Conservation (phyloP, 2,888 invertebrate genomes). For the Parelbella ahira region DNA sequence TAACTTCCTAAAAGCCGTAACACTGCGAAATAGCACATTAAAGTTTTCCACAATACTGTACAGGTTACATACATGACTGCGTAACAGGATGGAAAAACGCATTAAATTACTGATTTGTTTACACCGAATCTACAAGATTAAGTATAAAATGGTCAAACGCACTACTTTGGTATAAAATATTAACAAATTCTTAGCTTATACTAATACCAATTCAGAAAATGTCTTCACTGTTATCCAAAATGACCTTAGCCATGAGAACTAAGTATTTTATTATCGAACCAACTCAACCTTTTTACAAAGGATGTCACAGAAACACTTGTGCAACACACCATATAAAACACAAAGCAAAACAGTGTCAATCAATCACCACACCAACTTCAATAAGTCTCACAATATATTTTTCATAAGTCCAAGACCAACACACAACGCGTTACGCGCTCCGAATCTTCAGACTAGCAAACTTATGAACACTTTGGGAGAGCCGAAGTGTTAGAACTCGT, state of each 20-base stretch:
- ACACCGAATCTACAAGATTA: no score
- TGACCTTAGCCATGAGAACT: no score
- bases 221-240: no score
- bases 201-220: no score
- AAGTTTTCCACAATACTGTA: slow-evolving; percentile 3
- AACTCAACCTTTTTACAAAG: slow-evolving; percentile 8
- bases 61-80: no score
- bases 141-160: no score
- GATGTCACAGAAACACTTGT: slow-evolving; percentile 20
- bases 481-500: slow-evolving; percentile 68
- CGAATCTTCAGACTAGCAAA: slow-evolving; percentile 73
- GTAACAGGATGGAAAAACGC: no score
- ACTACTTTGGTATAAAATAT: no score
- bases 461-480: slow-evolving; percentile 64
- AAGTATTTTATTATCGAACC: no score
- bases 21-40: slow-evolving; percentile 1
- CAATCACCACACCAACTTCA: slow-evolving; percentile 18
- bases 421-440: slow-evolving; percentile 50
- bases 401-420: slow-evolving; percentile 33
- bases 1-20: slow-evolving; percentile 1
- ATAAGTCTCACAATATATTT: slow-evolving; percentile 16
- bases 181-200: no score
- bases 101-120: no score
- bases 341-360: slow-evolving; percentile 18
- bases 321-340: slow-evolving; percentile 17